Base-by-base conservation (phyloP, 2,888 invertebrate species). In the Cheilosia urbana region DNA sequence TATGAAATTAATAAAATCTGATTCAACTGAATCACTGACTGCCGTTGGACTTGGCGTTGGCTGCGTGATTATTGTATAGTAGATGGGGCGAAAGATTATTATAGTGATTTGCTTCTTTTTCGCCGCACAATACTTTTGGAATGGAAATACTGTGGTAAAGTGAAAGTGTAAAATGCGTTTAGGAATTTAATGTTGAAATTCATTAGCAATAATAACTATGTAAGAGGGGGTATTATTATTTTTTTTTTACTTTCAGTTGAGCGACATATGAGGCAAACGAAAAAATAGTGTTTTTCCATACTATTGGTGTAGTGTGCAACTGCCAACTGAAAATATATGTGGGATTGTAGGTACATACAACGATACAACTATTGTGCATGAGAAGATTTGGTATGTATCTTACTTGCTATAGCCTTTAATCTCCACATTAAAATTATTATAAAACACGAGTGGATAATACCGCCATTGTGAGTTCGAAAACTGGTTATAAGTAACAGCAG, bases 81-180 rank as follows among this genome's bases (percentile, higher is more conserved):
- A 27, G 63, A 65, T 69, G 66, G 57, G 21, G 62, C 51, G 24
- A 47, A 65, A 75, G 37, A 37, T 37, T 37, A 37, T 37, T 37
- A 3, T 55, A 49, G 55, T 63, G 57, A 57, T 51, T 76, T 49
- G 51, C 19, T 58, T 40, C 57, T 66, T 60, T 73, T 34, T 62
- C 17, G 51, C 34, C 62, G 73, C 78, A 65, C 66, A 66, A 73
- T 72, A 9, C 19, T 37, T 15, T 15, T 62, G 78, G 63, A 83
- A 72, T 51, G 57, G 62, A 77, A 78, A 68, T 83, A 68, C 69
- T 80, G 60, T 76, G 75, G 79, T 76, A 57, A 80, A 84, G 84
- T 84, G 84, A 84, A 84, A 84, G 84, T 84, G 79, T 80, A 65
- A 79, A 79, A 75, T 80, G 80, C 84, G 84, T 80, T 84, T 71